Base-by-base conservation (phyloP, 1,140 invertebrate species). In the Ericerus pela region DNA sequence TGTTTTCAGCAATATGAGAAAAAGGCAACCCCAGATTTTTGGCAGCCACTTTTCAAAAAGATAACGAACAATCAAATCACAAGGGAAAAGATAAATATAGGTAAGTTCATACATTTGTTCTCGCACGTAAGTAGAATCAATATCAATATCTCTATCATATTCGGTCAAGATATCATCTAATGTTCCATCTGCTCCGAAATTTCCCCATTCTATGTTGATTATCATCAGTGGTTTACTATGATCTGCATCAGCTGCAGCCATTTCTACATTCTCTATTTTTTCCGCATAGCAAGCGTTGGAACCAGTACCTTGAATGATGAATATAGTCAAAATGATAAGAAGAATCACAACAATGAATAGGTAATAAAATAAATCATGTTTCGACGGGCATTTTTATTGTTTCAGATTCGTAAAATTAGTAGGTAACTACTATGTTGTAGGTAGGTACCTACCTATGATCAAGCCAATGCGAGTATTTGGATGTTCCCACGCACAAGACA, bases 271-370 rank as follows among this genome's bases (percentile, higher is more conserved):
- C 11, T 81, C 75, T 12, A 81, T 72, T 56, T 74, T 72, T 56
- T 81, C 80, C 33, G 97, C 85, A 66, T 97, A 98, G 68, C 94
- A 97, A 0, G 92, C 92, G 72, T 98, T 98, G 58, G 84, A 89
- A n/a, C 93, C 93, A 2, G 92, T 96, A 58, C 89, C 89, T 60
- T 92, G 79, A 67, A 94, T 94, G 47, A 95, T 75, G 64, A 88
- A 88, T 67, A n/a, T 53, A 53, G 29, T 5, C 20, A 5, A 37
- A 37, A 8, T 31, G 64, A 38, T 22, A 6, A 0, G 16, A 4
- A 33, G 12, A 55, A 55, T 2, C 20, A 26, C 8, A 43, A 16
- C 43, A 27, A 2, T 14, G 38, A 1, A 22, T 55, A 30, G n/a
- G n/a, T n/a, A n/a, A n/a, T n/a, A n/a, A n/a, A n/a, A 16, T 24